phyloP scores from a whole-genome alignment of 2,797 vertebrate species.

The Lepus oiostolus region DNA sequence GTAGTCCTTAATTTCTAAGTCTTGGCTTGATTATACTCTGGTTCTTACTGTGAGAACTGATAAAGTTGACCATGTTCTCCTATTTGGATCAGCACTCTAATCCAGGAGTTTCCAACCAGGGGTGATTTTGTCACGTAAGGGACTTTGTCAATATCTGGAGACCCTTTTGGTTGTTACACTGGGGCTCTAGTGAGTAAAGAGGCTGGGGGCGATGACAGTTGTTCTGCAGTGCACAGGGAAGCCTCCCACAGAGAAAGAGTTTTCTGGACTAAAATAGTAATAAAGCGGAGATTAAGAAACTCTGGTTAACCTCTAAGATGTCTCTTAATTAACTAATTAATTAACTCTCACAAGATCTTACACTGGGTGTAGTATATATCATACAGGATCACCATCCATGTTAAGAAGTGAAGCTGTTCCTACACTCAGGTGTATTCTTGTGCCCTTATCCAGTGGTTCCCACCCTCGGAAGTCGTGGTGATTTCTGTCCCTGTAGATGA shows the following conservation, averaged over 20 bases:
- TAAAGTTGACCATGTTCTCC: background rate
- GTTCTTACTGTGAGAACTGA: background rate
- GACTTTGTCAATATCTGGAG: background rate
- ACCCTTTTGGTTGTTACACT: constrained; percentile 1
- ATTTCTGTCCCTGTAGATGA: background rate
- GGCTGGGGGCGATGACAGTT: background rate
- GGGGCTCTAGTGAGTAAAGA: background rate
- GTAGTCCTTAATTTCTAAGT: background rate
- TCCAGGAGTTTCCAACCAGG: background rate
- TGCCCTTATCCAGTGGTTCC: background rate
- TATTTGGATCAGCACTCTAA: background rate
- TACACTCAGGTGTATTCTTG: background rate
- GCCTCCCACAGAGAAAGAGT: background rate
- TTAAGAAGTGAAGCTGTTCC: background rate
- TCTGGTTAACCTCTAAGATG: background rate
- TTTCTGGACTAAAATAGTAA: background rate
- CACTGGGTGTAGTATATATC: background rate
- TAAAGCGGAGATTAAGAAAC: background rate
- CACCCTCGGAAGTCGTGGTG: background rate
- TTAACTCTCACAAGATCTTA: background rate
- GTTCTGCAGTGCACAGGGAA: background rate
- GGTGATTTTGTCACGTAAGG: background rate
- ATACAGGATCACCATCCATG: too few relatives aligned
- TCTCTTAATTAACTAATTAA: background rate
- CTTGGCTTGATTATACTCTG: background rate